Evolutionary conservation across 2,888 invertebrate genomes (phyloP).

Genomic region (Proisotoma minuta): DNA sequence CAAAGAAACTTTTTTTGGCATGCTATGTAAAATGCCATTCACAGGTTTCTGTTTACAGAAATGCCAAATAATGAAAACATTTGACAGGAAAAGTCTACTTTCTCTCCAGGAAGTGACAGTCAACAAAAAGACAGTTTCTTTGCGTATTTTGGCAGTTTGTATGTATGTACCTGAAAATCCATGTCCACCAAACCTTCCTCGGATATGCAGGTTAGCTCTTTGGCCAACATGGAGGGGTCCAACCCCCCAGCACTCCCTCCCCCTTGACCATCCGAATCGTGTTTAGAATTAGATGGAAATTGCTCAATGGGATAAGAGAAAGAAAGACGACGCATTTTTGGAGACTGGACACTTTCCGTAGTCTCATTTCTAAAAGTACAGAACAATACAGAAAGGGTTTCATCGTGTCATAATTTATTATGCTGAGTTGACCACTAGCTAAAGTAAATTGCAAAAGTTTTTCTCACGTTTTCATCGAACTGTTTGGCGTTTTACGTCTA

Average conservation of each 20-base stretch:
- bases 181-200: conserved; percentile 79
- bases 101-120: too few species aligned
- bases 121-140: not conserved
- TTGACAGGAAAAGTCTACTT: too few species aligned
- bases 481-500: conserved; percentile 42
- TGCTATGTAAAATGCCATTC: too few species aligned
- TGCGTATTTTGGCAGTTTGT: not conserved
- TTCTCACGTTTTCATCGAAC: conserved; percentile 46
- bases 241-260: conserved; percentile 32
- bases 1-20: too few species aligned
- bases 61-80: too few species aligned
- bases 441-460: not conserved
- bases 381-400: conserved; percentile 1
- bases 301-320: conserved; percentile 44
- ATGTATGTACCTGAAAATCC: conserved; percentile 63
- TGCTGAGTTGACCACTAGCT: not conserved
- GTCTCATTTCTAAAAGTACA: conserved; percentile 38
- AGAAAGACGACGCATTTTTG: conserved; percentile 53
- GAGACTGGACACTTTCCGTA: conserved; percentile 56
- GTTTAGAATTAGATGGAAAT: conserved; percentile 37
- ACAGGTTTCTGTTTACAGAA: too few species aligned
- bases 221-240: conserved; percentile 41
- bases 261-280: conserved; percentile 34
- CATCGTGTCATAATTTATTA: conserved; percentile 4
- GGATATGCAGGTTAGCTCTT: conserved; percentile 74